phyloP scores from a whole-genome alignment of 2,113 vertebrate genomes.

The Notothenia rossii region DNA sequence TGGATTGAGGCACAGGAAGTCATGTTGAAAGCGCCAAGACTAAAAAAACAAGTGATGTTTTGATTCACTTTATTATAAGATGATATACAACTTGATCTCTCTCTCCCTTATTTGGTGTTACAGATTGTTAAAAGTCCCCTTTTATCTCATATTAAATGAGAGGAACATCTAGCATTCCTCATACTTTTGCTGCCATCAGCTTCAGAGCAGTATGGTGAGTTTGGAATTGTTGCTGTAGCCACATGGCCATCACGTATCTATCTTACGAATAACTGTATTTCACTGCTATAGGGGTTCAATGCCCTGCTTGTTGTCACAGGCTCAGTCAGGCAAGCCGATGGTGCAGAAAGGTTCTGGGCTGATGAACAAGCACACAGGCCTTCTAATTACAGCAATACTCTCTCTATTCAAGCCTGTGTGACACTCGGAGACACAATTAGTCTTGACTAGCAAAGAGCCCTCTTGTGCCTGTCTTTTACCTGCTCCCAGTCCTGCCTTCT shows the following conservation, averaged over 20 bases:
- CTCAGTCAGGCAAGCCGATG: constrained; percentile 57
- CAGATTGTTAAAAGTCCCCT: constrained; percentile 4
- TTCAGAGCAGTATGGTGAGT: constrained; percentile 19
- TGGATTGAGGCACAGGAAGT: constrained; percentile 30
- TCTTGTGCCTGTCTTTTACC: constrained; percentile 71
- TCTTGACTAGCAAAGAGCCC: constrained; percentile 71
- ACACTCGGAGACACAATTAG: constrained; percentile 78
- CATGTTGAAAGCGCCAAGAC: constrained; percentile 17
- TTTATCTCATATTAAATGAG: neutral
- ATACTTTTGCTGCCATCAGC: neutral
- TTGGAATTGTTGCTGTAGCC: neutral
- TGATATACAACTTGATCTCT: constrained; percentile 22
- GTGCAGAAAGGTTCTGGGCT: constrained; percentile 69
- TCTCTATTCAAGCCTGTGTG: constrained; percentile 67
- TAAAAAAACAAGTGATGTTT: constrained; percentile 35
- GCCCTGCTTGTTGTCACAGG: constrained; percentile 47
- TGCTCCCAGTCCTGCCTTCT: constrained; percentile 65
- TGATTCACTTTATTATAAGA: constrained; percentile 31
- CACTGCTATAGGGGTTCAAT: constrained; percentile 37
- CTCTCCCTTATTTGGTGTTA: neutral
- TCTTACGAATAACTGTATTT: constrained; percentile 38
- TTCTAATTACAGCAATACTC: constrained; percentile 61
- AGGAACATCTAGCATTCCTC: neutral
- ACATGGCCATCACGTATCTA: constrained; percentile 6
- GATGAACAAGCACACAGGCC: constrained; percentile 72